A percentile compares a stretch with the other conserved stretches of the same genome.
phyloP scores from a whole-genome alignment of 2,888 invertebrate species.

The Ochlodes sylvanus region DNA sequence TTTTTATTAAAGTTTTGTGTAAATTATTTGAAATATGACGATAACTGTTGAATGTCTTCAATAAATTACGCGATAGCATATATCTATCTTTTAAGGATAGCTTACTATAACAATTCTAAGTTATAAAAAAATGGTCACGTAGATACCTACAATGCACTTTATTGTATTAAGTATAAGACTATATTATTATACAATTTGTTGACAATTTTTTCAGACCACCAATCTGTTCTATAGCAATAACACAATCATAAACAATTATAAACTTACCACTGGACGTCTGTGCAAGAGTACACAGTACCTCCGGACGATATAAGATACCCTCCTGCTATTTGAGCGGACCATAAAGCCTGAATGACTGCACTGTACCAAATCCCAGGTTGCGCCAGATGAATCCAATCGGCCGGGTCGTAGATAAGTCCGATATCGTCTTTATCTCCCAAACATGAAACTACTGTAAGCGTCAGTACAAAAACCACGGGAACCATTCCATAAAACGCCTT shows the following conservation, averaged over 20 bases:
- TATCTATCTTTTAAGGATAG: no score
- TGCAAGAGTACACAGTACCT: constrained; percentile 64
- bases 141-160: no score
- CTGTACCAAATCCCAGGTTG: constrained; percentile 65
- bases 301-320: constrained; percentile 69
- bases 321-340: constrained; percentile 67
- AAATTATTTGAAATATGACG: no score
- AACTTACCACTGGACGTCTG: constrained; percentile 69
- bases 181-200: no score
- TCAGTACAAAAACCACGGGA: constrained; percentile 55
- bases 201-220: no score
- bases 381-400: constrained; percentile 58
- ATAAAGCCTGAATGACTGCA: constrained; percentile 64
- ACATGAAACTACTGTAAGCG: constrained; percentile 50
- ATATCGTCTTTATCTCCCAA: constrained; percentile 54
- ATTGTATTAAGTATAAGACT: no score
- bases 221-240: not conserved
- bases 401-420: constrained; percentile 45
- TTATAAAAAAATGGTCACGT: no score
- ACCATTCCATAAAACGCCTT: constrained; percentile 61
- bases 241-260: not conserved
- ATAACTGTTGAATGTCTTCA: no score
- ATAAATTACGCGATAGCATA: no score
- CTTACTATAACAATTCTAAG: no score
- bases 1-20: no score